Evolutionary conservation across 1,140 invertebrate species (phyloP), one percentile per base, ranked within the genome.

Genomic region (Drosophila oshimai): DNA sequence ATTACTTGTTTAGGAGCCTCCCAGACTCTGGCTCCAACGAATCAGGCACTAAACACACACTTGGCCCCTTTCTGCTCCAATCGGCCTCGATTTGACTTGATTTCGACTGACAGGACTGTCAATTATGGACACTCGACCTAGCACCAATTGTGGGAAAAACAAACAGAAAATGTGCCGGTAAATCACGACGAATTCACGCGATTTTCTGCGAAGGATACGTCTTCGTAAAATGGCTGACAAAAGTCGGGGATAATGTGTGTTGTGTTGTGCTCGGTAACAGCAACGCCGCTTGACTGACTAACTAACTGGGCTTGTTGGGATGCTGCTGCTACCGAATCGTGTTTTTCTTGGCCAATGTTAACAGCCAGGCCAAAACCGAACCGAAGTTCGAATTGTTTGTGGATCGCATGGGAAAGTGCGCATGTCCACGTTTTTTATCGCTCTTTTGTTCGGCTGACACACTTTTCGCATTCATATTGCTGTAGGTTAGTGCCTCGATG

Each of bases 281-380:
- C 81, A 64, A 87, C 81, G 81, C 81, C 76, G 81, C 70, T 75
- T 87, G 68, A 86, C 80, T 86, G 53, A 87, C 45, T n/a, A n/a
- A n/a, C n/a, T n/a, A n/a, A n/a, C n/a, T n/a, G n/a, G n/a, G 50
- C 13, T 15, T 24, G n/a, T 49, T 49, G 47, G 80, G 80, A 86
- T 87, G 80, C 80, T 84, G 79, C 34, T 36, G 44, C 57, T 51
- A 15, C 10, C 29, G 45, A 29, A 44, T 33, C 13, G 20, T 29
- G 37, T 73, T 87, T 73, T 87, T 86, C 81, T 75, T 87, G 81
- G 81, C 81, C 81, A 86, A 86, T 86, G 81, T 86, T 86, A 86
- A 74, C 60, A 49, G 42, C 20, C 17, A 46, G 26, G 17, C 34
- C 20, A n/a, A n/a, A n/a, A n/a, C n/a, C n/a, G n/a, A n/a, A n/a